Evolutionary conservation across 2,113 vertebrate species (phyloP).

Genomic region (Pelusios castaneus): DNA sequence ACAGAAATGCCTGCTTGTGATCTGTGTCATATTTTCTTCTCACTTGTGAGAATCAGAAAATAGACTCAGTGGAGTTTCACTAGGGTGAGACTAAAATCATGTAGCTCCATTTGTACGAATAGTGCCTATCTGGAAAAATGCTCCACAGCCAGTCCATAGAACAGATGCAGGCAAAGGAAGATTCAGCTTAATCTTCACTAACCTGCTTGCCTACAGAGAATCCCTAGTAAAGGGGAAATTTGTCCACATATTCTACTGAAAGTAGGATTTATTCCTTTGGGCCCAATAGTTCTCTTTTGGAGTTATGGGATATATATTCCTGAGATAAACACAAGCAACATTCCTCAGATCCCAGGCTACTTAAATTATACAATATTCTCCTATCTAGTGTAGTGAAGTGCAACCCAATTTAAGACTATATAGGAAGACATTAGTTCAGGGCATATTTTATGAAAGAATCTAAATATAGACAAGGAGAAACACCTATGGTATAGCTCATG

Average conservation of each 20-base stretch:
- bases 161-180: neutral
- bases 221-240: neutral
- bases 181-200: neutral
- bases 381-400: neutral
- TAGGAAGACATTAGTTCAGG: neutral
- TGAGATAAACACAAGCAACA: neutral
- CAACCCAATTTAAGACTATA: neutral
- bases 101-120: neutral
- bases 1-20: accelerated
- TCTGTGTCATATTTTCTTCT: neutral
- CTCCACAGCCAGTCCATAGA: accelerated
- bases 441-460: neutral
- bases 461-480: neutral
- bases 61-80: neutral
- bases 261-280: neutral
- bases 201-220: neutral
- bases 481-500: neutral
- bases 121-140: neutral
- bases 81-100: neutral
- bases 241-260: neutral
- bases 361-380: neutral
- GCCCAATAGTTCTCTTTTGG: neutral
- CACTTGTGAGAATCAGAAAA: neutral
- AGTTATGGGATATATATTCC: neutral
- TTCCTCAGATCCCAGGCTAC: neutral